Evolutionary conservation across 2,113 vertebrate genomes (phyloP).

Genomic region (Circaetus gallicus): DNA sequence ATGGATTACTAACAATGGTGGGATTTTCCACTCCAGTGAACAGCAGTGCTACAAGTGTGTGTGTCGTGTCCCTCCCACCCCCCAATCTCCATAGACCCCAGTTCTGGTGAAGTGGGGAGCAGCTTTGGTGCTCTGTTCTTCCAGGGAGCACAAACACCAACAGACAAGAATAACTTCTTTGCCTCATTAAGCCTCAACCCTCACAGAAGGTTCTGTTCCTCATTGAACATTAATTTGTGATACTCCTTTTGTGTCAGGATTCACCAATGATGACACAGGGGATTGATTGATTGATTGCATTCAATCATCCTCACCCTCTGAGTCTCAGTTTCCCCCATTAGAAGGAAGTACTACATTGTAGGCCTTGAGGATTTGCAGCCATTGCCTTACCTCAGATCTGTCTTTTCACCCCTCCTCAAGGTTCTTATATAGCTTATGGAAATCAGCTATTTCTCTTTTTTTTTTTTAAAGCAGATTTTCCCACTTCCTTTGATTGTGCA

Average conservation of each 20-base stretch:
- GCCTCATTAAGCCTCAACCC: not conserved
- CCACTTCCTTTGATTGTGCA: not conserved
- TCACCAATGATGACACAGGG: not conserved
- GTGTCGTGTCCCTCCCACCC: too few relatives aligned
- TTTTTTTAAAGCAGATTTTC: not conserved
- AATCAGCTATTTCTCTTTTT: not conserved
- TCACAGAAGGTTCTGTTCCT: not conserved
- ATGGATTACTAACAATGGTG: not conserved
- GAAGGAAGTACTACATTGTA: not conserved
- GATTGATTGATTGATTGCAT: too few relatives aligned
- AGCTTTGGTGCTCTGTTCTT: not conserved
- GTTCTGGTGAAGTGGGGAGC: not conserved
- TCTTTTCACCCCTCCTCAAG: not conserved
- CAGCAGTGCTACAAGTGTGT: not conserved
- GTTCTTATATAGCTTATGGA: not conserved
- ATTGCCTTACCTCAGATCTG: not conserved
- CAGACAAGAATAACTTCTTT: not conserved
- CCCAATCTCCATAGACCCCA: not conserved
- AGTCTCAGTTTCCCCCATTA: not conserved
- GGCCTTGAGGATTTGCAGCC: not conserved
- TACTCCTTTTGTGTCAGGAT: not conserved
- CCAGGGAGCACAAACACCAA: not conserved
- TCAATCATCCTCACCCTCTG: accelerated
- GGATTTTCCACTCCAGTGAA: not conserved
- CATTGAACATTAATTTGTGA: not conserved